A percentile compares a stretch with the other conserved stretches of the same genome.
phyloP scores from a whole-genome alignment of 1,140 invertebrate genomes.

The Heliconius eleuchia region DNA sequence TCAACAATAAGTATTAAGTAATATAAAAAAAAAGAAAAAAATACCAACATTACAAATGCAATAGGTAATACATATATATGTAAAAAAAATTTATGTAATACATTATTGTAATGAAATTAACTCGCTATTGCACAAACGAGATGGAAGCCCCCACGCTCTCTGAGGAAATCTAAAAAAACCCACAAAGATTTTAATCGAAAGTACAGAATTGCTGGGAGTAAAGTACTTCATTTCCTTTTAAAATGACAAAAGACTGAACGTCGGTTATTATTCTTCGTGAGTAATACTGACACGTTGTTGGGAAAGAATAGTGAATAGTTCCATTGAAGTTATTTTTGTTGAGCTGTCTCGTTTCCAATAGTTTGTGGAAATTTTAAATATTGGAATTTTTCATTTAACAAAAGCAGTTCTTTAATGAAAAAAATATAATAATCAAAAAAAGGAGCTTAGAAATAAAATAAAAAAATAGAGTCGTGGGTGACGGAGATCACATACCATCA shows the following conservation, averaged over 20 bases:
- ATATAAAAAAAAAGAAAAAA: too few species aligned
- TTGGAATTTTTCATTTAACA: neutral
- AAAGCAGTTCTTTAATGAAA: neutral
- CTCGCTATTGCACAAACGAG: slow-evolving; percentile 3
- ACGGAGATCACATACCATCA: too few species aligned
- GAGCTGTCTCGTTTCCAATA: neutral
- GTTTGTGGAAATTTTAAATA: neutral
- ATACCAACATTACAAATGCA: too few species aligned
- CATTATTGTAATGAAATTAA: neutral
- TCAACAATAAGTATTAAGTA: too few species aligned
- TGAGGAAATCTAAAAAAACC: slow-evolving; percentile 24
- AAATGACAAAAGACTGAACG: slow-evolving; percentile 24
- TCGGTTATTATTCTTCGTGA: slow-evolving; percentile 19
- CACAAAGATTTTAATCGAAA: slow-evolving; percentile 28
- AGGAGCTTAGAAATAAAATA: too few species aligned
- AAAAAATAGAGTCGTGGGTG: too few species aligned
- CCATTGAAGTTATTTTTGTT: neutral
- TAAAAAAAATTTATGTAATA: neutral
- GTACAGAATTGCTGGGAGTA: slow-evolving; percentile 16
- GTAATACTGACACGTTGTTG: slow-evolving; percentile 21
- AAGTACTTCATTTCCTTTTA: slow-evolving; percentile 22
- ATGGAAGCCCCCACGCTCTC: neutral
- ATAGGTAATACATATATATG: too few species aligned
- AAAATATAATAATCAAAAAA: too few species aligned
- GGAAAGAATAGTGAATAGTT: neutral